phyloP scores from a whole-genome alignment of 2,888 invertebrate genomes.

The Alviniconcha strummeri region DNA sequence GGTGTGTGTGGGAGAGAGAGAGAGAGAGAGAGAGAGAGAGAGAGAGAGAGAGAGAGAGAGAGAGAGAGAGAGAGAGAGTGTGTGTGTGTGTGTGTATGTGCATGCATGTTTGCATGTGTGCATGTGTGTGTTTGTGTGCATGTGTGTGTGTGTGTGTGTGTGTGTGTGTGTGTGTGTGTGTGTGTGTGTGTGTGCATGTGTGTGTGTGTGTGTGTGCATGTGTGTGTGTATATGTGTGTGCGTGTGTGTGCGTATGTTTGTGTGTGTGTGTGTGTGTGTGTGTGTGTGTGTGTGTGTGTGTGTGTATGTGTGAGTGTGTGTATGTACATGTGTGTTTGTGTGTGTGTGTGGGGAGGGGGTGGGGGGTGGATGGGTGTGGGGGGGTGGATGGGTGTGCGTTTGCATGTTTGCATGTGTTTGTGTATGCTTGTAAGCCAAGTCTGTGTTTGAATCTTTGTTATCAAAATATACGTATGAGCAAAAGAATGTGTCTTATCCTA shows the following conservation, averaged over 20 bases:
- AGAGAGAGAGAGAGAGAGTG: no score
- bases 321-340: background rate
- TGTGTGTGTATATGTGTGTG: background rate
- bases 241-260: background rate
- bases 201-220: background rate
- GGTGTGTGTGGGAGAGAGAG: no score
- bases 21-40: no score
- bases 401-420: background rate
- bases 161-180: background rate
- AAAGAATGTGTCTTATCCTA: no score
- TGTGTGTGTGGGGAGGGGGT: background rate
- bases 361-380: no score
- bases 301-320: background rate
- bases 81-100: background rate
- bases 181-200: background rate
- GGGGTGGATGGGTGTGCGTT: background rate
- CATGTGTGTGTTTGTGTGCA: background rate
- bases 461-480: no score
- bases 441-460: no score
- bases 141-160: background rate
- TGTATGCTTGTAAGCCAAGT: background rate
- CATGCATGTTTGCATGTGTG: background rate
- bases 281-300: background rate
- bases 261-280: background rate
- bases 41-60: no score